Evolutionary conservation across 2,888 invertebrate species (phyloP), one percentile per base, ranked within the genome.

Genomic region (Orthosia gothica): DNA sequence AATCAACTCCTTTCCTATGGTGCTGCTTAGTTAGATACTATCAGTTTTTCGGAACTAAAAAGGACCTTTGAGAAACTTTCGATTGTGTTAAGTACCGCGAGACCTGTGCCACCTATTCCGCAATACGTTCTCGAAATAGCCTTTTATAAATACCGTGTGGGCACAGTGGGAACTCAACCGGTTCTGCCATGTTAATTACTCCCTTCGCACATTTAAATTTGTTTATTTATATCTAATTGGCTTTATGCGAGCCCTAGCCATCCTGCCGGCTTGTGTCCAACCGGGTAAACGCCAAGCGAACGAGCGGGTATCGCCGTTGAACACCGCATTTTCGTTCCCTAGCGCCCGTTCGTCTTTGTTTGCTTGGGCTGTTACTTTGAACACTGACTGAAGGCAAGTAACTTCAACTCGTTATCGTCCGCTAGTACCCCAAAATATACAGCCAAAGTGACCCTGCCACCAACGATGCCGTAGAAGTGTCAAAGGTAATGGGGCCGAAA

Each of bases 141-240:
- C 55, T 74, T 83, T 74, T 82, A 83, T 81, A 87, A 87, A 82
- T 80, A 80, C 54, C 64, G 32, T 55, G 70, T 69, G 70, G 71
- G 47, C 63, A 58, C 67, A 54, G 18, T 71, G 65, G 52, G n/a
- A 64, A 49, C 55, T 68, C 13, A 69, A 71, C 85, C 66, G 76
- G 79, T 79, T 61, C 40, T 54, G 20, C 61, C 77, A 78, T 74
- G 82, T 83, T 84, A 87, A 87, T 87, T 84, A 72, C 76, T 69
- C 26, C 67, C 70, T 59, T 78, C 69, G 73, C 77, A 75, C 75
- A 79, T 84, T 85, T 86, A 66, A 79, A 80, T 80, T 79, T 78
- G 75, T 83, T 85, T 86, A 79, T 86, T 82, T 87, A 75, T 74
- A 63, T 82, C 57, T 83, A 84, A 82, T 78, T 85, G 70, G 67